Evolutionary conservation across 2,113 vertebrate species (phyloP), one percentile per base, ranked within the genome.

Genomic region (Pyxicephalus adspersus): DNA sequence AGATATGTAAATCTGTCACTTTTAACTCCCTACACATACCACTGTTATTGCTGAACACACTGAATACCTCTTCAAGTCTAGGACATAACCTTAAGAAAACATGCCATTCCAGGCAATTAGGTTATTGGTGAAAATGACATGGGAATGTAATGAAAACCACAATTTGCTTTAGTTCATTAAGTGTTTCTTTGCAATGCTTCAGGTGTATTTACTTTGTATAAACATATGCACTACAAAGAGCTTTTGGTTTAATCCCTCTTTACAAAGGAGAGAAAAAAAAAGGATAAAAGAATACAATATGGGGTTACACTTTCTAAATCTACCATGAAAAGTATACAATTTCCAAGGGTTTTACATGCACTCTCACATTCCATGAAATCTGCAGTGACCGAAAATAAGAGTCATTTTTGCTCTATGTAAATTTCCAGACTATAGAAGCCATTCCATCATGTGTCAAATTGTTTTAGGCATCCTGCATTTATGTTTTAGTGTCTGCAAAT

Each of bases 31-130:
- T 67, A 38, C 19, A 17, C 23, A 34, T 68, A 22, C 34, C 29
- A 34, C 17, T 34, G 31, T 50, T 68, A 45, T 68, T 45, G 7
- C 25, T 28, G 29, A 29, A 60, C 29, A 75, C n/a, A 75, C 29
- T 25, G 72, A 22, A 60, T 18, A 19, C 29, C 57, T 51, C 22
- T 16, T 76, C 3, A 9, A 88, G 85, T 86, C 90, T 88, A 72
- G 67, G 80, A 89, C 90, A 93, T 88, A 90, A 88, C 84, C 86
- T 89, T 87, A 90, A 88, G 92, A 89, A 94, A 91, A 89, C 88
- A 88, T 79, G 83, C 83, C 90, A 91, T 93, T 86, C 88, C 88
- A 89, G 86, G 89, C 90, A 93, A 91, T 93, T 88, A 90, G 84
- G 75, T 77, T 84, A 83, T 81, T 87, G 88, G 90, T 86, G 78